phyloP scores from a whole-genome alignment of 2,113 vertebrate species.

The Hydrolagus affinis region DNA sequence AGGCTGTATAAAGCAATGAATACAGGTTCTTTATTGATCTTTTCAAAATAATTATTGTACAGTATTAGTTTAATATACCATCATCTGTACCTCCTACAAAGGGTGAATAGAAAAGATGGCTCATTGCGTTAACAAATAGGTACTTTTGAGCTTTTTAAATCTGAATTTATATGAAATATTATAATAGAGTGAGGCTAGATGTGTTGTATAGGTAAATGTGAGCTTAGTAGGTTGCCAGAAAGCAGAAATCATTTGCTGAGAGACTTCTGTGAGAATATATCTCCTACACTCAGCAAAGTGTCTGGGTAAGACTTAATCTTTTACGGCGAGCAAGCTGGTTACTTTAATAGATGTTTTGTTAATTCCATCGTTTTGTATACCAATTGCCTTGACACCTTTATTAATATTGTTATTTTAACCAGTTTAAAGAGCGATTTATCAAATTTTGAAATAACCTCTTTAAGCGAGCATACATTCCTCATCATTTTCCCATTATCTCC shows the following conservation, averaged over 20 bases:
- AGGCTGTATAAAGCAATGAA: not conserved
- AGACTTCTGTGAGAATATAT: too few relatives aligned
- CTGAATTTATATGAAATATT: not conserved
- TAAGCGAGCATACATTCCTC: not conserved
- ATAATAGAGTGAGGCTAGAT: not conserved
- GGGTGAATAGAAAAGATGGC: not conserved
- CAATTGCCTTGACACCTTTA: not conserved
- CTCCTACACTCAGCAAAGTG: not conserved
- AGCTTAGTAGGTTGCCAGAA: not conserved
- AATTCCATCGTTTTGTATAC: not conserved
- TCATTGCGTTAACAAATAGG: not conserved
- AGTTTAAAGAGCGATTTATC: not conserved
- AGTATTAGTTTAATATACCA: too few relatives aligned
- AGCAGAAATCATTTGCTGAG: not conserved
- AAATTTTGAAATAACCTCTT: not conserved
- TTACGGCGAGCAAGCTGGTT: not conserved
- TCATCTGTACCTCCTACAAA: not conserved
- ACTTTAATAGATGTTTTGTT: not conserved
- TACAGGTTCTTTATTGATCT: not conserved
- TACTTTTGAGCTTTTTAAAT: not conserved
- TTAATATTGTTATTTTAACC: not conserved
- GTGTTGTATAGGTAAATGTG: not conserved
- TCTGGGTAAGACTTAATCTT: conserved; percentile 2
- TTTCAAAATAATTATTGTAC: not conserved
- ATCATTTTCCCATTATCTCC: not conserved